A percentile compares a stretch with the other conserved stretches of the same genome.
These are phyloP conservation scores for Notodonta ziczac DNA, from an alignment of 2,888 invertebrate genomes.

Conservation along the genomic window DNA sequence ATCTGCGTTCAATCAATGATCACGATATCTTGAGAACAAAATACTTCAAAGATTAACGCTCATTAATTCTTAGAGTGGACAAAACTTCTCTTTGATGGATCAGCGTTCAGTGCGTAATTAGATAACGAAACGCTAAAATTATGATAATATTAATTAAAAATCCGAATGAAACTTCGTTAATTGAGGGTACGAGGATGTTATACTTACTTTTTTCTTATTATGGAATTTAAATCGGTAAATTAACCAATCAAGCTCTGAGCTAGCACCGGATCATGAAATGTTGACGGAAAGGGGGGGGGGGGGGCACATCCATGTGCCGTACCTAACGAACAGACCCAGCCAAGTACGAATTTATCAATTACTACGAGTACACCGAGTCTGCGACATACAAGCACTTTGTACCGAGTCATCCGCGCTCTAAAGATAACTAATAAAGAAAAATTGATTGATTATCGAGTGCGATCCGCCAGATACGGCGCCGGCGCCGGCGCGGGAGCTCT, in stretches of 20 bases:
- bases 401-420: slow-evolving; percentile 1
- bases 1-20: slow-evolving; percentile 4
- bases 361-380: background rate
- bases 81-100: background rate
- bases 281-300: too few species aligned
- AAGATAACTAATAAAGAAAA: slow-evolving; percentile 43
- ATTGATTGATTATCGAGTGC: slow-evolving; percentile 70
- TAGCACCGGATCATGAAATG: too few species aligned
- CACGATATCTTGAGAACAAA: background rate
- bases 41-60: background rate
- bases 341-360: background rate
- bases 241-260: too few species aligned
- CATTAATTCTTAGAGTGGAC: background rate
- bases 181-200: too few species aligned
- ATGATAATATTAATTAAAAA: background rate
- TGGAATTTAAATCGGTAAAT: too few species aligned
- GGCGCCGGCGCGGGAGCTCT: slow-evolving; percentile 32
- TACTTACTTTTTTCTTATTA: too few species aligned
- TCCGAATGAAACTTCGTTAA: too few species aligned
- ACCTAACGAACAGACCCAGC: background rate
- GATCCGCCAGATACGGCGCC: slow-evolving; percentile 46
- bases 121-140: background rate
- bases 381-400: background rate
- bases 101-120: background rate
- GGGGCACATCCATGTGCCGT: too few species aligned